Base-by-base conservation (phyloP, 2,113 vertebrate species). In the Sula dactylatra region DNA sequence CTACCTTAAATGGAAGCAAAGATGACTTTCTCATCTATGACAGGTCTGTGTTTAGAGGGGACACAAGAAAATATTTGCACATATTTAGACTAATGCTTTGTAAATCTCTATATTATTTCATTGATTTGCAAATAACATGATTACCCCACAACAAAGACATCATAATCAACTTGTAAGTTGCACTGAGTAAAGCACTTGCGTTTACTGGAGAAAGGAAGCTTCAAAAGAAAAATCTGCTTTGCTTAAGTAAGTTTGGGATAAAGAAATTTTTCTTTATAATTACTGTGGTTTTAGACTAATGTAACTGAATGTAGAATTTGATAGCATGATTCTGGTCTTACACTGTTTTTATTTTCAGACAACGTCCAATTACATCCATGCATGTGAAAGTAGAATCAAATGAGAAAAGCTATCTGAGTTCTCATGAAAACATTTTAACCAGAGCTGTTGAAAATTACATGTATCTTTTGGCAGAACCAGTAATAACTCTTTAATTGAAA, bases 1-100 rank as follows among this genome's bases (percentile, higher is more conserved):
- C 97, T 87, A 80, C 94, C 26, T 98, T 99, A 96, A 97, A 98
- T 24, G 99, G 99, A 94, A 97, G 94, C 25, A 99, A 99, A 93
- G 99, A 99, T 78, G 99, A 99, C 97, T 99, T 99, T 93, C 90
- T 99, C 66, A 98, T 99, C 93, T 99, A 99, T 81, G 99, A 99
- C 98, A 99, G 99, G 99, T 99, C 27, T 87, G 98, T 96, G 27
- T 61, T 76, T 86, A 71, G 50, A 70, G 34, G 26, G 21, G 19
- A 76, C 21, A 47, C 50, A n/a, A 31, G 38, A 82, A 82, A 91
- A 64, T 73, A 76, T 34, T 82, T 82, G 18, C 2, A 32, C 77
- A 3, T 67, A 34, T 74, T 96, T 91, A 56, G 25, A 71, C 17
- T 69, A 92, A 62, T 59, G 38, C 9, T 77, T 91, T 96, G 36